Conservation (phyloP, 1,140 invertebrate species). For the Acromyrmex heyeri region DNA sequence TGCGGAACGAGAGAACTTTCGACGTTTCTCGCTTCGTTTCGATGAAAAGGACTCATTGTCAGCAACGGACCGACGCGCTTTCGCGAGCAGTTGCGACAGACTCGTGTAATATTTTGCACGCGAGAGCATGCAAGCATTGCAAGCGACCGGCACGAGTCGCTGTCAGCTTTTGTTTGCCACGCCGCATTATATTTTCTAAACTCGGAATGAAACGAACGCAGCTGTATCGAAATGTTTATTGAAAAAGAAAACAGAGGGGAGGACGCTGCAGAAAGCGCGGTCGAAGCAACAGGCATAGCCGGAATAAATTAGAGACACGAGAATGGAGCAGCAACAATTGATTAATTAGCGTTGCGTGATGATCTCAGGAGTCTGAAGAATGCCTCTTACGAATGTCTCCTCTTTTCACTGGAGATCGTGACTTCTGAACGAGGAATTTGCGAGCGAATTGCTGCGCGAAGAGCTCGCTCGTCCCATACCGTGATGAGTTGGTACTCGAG, state of each 20-base stretch:
- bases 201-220: neutral
- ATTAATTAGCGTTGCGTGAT: slow-evolving; percentile 20
- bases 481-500: neutral
- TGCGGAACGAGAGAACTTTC: slow-evolving; percentile 11
- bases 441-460: neutral
- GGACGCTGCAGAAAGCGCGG: neutral
- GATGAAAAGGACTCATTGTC: slow-evolving; percentile 1
- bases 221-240: neutral
- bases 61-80: neutral
- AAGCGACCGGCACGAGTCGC: neutral
- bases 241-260: neutral
- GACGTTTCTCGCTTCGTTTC: slow-evolving; percentile 16
- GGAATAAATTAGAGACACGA: slow-evolving; percentile 5
- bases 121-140: neutral
- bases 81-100: slow-evolving; percentile 31
- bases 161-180: neutral
- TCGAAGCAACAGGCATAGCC: neutral
- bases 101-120: slow-evolving; percentile 19
- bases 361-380: neutral
- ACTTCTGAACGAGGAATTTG: slow-evolving; percentile 8
- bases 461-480: neutral
- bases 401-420: neutral
- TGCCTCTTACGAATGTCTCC: neutral
- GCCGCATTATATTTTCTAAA: slow-evolving; percentile 2
- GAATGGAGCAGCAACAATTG: slow-evolving; percentile 7